phyloP scores from a whole-genome alignment of 2,888 invertebrate species.

The Hypercompe scribonia region DNA sequence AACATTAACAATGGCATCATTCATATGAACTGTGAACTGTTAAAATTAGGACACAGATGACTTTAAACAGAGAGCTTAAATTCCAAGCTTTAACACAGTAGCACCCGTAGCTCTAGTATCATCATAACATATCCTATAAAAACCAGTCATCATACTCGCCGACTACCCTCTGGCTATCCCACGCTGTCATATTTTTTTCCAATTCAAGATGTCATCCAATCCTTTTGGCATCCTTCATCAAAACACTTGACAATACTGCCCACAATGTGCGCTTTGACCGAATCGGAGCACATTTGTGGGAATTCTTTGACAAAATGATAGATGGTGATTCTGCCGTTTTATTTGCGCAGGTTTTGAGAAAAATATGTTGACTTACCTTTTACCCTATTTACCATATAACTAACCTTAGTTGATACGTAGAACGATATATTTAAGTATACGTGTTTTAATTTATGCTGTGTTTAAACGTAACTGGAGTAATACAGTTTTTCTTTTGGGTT shows the following conservation, averaged over 20 bases:
- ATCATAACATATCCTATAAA: neutral
- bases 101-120: neutral
- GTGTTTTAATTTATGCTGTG: neutral
- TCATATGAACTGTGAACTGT: neutral
- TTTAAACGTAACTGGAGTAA: neutral
- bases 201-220: slow-evolving; percentile 75
- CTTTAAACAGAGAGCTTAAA: neutral
- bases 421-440: neutral
- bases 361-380: neutral
- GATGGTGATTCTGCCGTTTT: slow-evolving; percentile 54
- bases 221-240: slow-evolving; percentile 72
- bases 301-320: slow-evolving; percentile 59
- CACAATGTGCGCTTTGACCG: slow-evolving; percentile 83
- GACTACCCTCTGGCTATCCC: slow-evolving; percentile 59
- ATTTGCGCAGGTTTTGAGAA: slow-evolving; percentile 18
- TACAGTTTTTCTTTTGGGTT: neutral
- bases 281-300: slow-evolving; percentile 76
- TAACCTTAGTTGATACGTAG: neutral
- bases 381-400: neutral
- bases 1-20: too few relatives aligned
- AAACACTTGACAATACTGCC: slow-evolving; percentile 65
- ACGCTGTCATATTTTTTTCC: slow-evolving; percentile 80
- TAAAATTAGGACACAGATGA: neutral
- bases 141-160: slow-evolving; percentile 21
- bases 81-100: neutral